Conservation (phyloP, 2,888 invertebrate species). For the Parasteatoda lunata region DNA sequence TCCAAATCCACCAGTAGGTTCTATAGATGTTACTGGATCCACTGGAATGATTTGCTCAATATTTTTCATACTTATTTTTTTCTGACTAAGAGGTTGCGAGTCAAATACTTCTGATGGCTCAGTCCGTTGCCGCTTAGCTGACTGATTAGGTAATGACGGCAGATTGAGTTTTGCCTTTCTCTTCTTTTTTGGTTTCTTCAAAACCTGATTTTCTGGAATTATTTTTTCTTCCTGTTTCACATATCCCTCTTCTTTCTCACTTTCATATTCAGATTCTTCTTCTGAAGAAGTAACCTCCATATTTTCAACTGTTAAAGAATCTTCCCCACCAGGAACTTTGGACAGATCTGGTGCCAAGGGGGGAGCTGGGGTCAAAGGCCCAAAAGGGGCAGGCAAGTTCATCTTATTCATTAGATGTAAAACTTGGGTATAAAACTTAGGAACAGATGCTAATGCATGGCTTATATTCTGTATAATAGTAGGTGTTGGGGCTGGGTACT, state of each 20-base stretch:
- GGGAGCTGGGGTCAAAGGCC: conserved; percentile 69
- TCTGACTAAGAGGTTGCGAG: conserved; percentile 43
- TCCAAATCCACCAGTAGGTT: conserved; percentile 63
- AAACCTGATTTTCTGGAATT: conserved; percentile 76
- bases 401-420: conserved; percentile 96
- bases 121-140: conserved; percentile 72
- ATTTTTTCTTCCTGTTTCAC: conserved; percentile 67
- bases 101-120: conserved; percentile 78
- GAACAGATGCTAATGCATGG: conserved; percentile 83
- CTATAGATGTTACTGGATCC: neutral
- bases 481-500: conserved; percentile 85
- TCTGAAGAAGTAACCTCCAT: conserved; percentile 70
- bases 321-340: neutral
- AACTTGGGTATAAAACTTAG: conserved; percentile 84
- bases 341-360: conserved; percentile 51
- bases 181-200: conserved; percentile 74
- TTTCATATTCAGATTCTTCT: conserved; percentile 81
- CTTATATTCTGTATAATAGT: conserved; percentile 85
- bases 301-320: conserved; percentile 16
- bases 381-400: conserved; percentile 90
- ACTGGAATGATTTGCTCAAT: conserved; percentile 32
- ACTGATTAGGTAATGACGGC: conserved; percentile 50
- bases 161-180: conserved; percentile 77
- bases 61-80: conserved; percentile 59
- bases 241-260: conserved; percentile 76